Conservation (phyloP, 2,797 vertebrate genomes). For the Phylloscopus collybita region DNA sequence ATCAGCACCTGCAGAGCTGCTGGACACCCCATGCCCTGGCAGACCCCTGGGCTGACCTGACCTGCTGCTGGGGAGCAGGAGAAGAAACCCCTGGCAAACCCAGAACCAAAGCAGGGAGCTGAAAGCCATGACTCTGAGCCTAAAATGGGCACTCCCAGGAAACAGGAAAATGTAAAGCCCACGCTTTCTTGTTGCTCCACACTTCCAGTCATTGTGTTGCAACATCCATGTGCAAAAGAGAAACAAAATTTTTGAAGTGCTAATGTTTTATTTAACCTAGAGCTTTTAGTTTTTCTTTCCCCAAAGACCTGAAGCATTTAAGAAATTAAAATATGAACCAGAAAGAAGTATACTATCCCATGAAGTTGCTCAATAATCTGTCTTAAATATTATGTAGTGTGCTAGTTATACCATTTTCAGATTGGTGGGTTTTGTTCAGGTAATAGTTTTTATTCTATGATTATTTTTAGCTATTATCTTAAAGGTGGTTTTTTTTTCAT, state of each 20-base stretch:
- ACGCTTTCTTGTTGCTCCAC: not conserved
- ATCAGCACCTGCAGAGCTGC: not conserved
- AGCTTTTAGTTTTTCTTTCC: not conserved
- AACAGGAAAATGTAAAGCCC: not conserved
- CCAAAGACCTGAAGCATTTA: not conserved
- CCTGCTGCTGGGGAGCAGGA: not conserved
- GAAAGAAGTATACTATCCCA: not conserved
- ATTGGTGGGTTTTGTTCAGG: not conserved
- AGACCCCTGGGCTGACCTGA: not conserved
- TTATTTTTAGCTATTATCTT: not conserved
- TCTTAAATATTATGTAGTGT: not conserved
- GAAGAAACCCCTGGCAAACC: accelerated
- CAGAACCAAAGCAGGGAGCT: not conserved
- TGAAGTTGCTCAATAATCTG: not conserved
- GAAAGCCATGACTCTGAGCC: not conserved
- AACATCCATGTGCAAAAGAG: not conserved
- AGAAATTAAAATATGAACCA: not conserved
- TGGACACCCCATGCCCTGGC: not conserved
- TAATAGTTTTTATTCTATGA: not conserved
- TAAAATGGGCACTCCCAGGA: not conserved
- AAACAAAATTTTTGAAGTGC: not conserved
- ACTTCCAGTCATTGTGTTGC: not conserved
- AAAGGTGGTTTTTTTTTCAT: not conserved
- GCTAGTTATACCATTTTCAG: not conserved
- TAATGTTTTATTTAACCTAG: not conserved